Percentiles rank a stretch among this genome's conserved stretches.
These are phyloP conservation scores for Omphaloscelis lunosa DNA, from an alignment of 2,888 invertebrate species.

Conservation along the genomic window DNA sequence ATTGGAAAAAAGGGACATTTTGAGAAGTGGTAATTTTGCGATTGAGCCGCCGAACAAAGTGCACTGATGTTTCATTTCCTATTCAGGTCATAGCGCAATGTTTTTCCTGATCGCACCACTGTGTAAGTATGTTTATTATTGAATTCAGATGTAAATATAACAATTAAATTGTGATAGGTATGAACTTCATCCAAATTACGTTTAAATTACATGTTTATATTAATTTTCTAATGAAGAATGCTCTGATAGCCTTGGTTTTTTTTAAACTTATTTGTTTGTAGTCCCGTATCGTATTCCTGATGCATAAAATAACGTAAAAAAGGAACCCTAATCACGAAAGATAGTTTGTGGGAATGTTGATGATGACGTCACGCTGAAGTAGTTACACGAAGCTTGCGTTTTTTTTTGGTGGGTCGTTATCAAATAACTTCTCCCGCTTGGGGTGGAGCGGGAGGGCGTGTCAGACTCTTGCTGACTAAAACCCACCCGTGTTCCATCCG, in stretches of 20 bases:
- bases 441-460: no score
- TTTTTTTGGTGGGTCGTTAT: no score
- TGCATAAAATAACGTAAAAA: no score
- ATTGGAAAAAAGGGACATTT: no score
- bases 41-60: not conserved
- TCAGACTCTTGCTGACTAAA: no score
- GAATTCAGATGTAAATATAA: not conserved
- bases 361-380: no score
- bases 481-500: no score
- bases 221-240: not conserved
- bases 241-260: not conserved
- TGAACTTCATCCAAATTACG: not conserved
- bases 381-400: no score
- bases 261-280: not conserved
- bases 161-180: not conserved
- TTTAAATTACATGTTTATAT: not conserved
- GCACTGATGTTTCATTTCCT: not conserved
- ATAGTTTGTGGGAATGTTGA: no score
- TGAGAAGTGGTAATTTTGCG: no score
- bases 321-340: no score
- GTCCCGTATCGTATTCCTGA: not conserved
- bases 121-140: slow-evolving; percentile 17
- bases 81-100: slow-evolving; percentile 9
- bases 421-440: no score
- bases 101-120: not conserved